Conservation (phyloP, 1,140 invertebrate genomes). For the Argopecten irradians region DNA sequence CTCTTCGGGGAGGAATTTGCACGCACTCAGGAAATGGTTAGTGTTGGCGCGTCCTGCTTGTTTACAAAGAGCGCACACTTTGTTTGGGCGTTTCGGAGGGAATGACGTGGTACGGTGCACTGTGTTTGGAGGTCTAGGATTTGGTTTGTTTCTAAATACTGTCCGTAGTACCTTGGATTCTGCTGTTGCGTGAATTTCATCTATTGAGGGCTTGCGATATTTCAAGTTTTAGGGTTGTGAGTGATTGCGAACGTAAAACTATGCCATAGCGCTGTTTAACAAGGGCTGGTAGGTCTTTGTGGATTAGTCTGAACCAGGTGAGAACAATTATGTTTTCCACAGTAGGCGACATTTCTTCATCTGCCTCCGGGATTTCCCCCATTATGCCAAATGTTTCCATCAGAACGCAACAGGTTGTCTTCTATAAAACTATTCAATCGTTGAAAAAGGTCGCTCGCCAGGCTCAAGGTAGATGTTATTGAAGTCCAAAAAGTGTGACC, state of each 20-base stretch:
- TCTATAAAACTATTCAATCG: conserved; percentile 54
- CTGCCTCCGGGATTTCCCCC: conserved; percentile 30
- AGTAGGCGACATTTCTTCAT: conserved; percentile 55
- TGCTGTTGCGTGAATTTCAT: conserved; percentile 43
- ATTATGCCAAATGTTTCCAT: conserved; percentile 44
- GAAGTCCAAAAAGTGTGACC: conserved; percentile 51
- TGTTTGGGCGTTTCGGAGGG: neutral
- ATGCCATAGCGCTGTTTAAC: conserved; percentile 59
- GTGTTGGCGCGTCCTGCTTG: conserved; percentile 27
- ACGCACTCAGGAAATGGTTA: conserved; percentile 32
- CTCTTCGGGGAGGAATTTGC: conserved; percentile 24
- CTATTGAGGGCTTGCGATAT: conserved; percentile 46
- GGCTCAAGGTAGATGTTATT: conserved; percentile 45
- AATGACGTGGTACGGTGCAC: too few relatives aligned
- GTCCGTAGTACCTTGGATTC: conserved; percentile 41
- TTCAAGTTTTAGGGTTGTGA: conserved; percentile 49
- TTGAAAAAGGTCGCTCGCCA: conserved; percentile 55
- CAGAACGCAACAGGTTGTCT: conserved; percentile 50
- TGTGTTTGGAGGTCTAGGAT: neutral
- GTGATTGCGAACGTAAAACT: conserved; percentile 44
- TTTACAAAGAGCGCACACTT: conserved; percentile 30
- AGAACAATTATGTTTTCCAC: conserved; percentile 59
- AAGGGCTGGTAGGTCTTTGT: conserved; percentile 50
- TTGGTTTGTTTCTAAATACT: conserved; percentile 33
- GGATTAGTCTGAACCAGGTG: conserved; percentile 55